These are phyloP conservation scores for Spinibarbus caldwelli DNA, from an alignment of 2,797 vertebrate genomes.

Conservation along the genomic window DNA sequence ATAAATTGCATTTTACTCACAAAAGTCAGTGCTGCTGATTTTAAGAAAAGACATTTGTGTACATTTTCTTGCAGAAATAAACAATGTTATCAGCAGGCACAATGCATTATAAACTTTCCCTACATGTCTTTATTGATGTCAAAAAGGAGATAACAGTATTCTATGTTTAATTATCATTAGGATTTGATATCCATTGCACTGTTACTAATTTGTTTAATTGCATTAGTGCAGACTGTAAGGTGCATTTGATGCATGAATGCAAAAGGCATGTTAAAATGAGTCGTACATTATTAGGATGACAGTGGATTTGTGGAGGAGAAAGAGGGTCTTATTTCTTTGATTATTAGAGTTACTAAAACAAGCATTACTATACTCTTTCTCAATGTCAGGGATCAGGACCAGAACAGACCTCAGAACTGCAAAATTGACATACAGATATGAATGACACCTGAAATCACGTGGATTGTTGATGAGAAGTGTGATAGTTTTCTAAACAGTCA, in stretches of 20 bases:
- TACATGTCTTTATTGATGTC: neutral
- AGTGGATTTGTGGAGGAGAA: neutral
- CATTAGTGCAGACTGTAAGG: neutral
- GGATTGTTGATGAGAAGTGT: too few species aligned
- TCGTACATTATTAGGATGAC: neutral
- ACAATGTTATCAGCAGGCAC: neutral
- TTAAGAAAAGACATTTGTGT: neutral
- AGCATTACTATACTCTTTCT: neutral
- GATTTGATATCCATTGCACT: neutral
- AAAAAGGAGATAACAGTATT: neutral
- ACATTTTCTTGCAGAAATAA: neutral
- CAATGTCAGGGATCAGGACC: neutral
- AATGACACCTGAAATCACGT: too few species aligned
- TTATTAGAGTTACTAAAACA: neutral
- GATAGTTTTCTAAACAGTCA: too few species aligned
- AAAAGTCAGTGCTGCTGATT: neutral
- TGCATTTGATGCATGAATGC: neutral
- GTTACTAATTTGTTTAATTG: slow-evolving; percentile 5
- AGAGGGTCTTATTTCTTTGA: neutral
- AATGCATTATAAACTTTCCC: neutral
- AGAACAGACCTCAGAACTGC: neutral
- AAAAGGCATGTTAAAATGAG: neutral
- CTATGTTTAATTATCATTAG: neutral
- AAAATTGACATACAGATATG: neutral
- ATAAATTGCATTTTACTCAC: neutral